Evolutionary conservation across 2,113 vertebrate species (phyloP), one percentile per base, ranked within the genome.

Genomic region (Menura novaehollandiae): DNA sequence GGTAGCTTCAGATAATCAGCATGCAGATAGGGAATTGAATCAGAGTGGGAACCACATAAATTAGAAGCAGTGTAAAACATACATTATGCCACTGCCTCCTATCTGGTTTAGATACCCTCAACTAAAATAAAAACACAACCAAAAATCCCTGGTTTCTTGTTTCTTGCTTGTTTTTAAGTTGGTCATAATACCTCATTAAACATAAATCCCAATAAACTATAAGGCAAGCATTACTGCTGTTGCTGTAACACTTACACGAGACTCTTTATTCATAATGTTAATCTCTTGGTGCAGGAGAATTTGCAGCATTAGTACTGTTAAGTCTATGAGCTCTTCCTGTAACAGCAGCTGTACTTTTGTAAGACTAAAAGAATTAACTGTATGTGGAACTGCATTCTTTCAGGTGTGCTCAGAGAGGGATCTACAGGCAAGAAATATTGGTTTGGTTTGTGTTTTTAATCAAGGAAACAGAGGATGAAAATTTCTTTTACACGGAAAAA

Each of bases 281-380:
- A 90, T 94, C 68, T 74, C 53, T 43, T 20, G 4, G 19, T 52
- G 35, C 59, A 80, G 63, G 46, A 83, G 55, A 80, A 88, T 80
- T 91, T 93, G 79, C 62, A 63, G 63, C 13, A 19, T 93, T 96
- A 80, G 55, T 77, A 24, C 68, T 81, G 59, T 67, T 95, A 89
- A 80, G 73, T 93, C 79, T 49, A 5, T 88, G 96, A 93, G 60
- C 88, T 91, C 56, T 85, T 93, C 71, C 91, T 81, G 43, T 86
- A 85, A 63, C 56, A 90, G 85, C 85, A 90, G 92, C 77, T 95
- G 77, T 77, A 39, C 62, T 72, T 28, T 68, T 56, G 19, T 79
- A 63, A 58, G 80, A 53, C 63, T 78, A 26, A 47, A 78, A 82
- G 75, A 92, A 88, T 92, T 91, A 88, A 85, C 66, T 75, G 9